These are phyloP conservation scores for Apis mellifera DNA, from an alignment of 1,140 invertebrate species.

Conservation along the genomic window Amel_HAv3.1 CM009935.2:6246001-6246500, in stretches of 20 bases:
- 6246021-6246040: background rate
- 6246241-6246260: background rate
- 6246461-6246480: constrained; percentile 43
- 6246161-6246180: no score
- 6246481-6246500: constrained; percentile 22
- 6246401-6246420: constrained; percentile 37
- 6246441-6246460: constrained; percentile 50
- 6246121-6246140: no score
- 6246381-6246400: constrained; percentile 41
- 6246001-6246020: background rate
- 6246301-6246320: no score
- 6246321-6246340: background rate
- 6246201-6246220: no score
- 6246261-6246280: background rate
- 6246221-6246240: background rate
- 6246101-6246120: background rate
- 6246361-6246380: background rate
- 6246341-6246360: constrained; percentile 9
- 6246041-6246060: background rate
- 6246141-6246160: no score
- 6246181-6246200: no score
- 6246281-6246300: background rate
- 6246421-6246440: constrained; percentile 59
- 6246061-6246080: no score
- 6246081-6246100: background rate